A percentile compares a stretch with the other conserved stretches of the same genome.
phyloP scores from a whole-genome alignment of 2,888 invertebrate genomes.

The Caenorhabditis zanzibari region DNA sequence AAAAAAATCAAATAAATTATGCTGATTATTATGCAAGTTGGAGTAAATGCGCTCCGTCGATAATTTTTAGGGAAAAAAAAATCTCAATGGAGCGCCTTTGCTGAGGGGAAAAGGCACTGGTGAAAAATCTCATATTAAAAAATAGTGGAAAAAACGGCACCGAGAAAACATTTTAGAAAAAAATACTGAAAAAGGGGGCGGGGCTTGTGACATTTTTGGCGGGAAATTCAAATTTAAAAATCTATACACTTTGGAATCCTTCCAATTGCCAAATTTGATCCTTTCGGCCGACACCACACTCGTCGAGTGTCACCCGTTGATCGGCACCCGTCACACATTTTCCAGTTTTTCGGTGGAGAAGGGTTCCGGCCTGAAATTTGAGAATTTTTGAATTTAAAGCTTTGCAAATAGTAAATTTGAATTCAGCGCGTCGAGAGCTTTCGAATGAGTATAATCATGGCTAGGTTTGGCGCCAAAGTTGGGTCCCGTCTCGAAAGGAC shows the following conservation, averaged over 20 bases:
- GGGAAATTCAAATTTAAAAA: constrained; percentile 1
- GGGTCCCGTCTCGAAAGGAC: background rate
- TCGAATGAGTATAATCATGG: background rate
- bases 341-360: constrained; percentile 59
- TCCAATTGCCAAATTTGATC: constrained; percentile 65
- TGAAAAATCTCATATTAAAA: background rate
- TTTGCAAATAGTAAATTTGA: background rate
- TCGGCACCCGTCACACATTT: constrained; percentile 59
- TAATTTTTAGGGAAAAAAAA: background rate
- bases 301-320: constrained; percentile 50
- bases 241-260: constrained; percentile 39
- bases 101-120: constrained; percentile 41
- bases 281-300: constrained; percentile 44
- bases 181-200: constrained; percentile 26
- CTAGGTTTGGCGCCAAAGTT: background rate
- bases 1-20: constrained; percentile 43
- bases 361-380: constrained; percentile 55
- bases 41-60: background rate
- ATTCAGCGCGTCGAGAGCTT: constrained; percentile 1
- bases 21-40: constrained; percentile 20
- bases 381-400: background rate
- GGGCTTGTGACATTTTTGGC: constrained; percentile 4
- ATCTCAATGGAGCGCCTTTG: constrained; percentile 3
- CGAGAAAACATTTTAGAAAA: constrained; percentile 35
- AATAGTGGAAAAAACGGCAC: constrained; percentile 12